phyloP scores from a whole-genome alignment of 2,888 invertebrate genomes.

The Arctia plantaginis region DNA sequence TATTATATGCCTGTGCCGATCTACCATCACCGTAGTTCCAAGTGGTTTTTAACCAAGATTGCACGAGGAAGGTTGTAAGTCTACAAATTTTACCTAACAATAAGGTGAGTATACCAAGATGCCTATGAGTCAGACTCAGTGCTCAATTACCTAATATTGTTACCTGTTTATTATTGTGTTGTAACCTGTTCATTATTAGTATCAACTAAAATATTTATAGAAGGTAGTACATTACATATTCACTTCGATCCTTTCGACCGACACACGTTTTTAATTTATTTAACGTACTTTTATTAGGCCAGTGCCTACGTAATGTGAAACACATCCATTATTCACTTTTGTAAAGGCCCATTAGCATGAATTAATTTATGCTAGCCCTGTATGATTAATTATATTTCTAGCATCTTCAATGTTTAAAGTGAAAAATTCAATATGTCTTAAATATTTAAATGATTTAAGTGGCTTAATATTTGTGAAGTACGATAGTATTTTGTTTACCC shows the following conservation, averaged over 20 bases:
- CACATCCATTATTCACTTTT: slow-evolving; percentile 24
- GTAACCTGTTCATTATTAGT: not conserved
- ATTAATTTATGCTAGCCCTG: slow-evolving; percentile 24
- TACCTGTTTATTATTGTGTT: too few species aligned
- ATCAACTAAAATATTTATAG: slow-evolving; percentile 8
- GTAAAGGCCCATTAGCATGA: slow-evolving; percentile 18
- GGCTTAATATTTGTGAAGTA: not conserved
- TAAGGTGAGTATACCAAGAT: too few species aligned
- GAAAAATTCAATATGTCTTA: not conserved
- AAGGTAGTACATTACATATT: not conserved
- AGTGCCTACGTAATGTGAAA: slow-evolving; percentile 25
- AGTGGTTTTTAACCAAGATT: too few species aligned
- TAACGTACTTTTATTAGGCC: slow-evolving; percentile 12
- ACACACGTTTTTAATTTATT: slow-evolving; percentile 15
- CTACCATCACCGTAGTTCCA: too few species aligned
- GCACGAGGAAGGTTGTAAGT: too few species aligned
- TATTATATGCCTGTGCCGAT: too few species aligned
- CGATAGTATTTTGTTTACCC: not conserved
- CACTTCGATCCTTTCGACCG: slow-evolving; percentile 1
- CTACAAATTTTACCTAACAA: too few species aligned
- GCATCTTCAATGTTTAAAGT: not conserved
- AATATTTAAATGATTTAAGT: not conserved
- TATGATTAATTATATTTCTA: slow-evolving; percentile 34
- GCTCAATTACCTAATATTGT: not conserved
- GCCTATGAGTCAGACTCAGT: not conserved